A percentile compares a stretch with the other conserved stretches of the same genome.
These are phyloP conservation scores for Plemyria rubiginata DNA, from an alignment of 2,888 invertebrate species.

Conservation along the genomic window DNA sequence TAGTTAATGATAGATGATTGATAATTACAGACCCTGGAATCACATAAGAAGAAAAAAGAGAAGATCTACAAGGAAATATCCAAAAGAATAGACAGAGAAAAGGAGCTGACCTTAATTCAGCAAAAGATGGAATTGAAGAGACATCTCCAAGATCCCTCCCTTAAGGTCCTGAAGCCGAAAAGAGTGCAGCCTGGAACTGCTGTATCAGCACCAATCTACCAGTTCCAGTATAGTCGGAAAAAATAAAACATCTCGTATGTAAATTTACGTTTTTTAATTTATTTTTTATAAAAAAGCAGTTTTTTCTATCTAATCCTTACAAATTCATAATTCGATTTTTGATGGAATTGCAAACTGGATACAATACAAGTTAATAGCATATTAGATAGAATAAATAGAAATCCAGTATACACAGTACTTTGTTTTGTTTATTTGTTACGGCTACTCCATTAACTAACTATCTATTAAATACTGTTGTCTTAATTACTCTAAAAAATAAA, in stretches of 20 bases:
- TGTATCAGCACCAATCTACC: constrained; percentile 89
- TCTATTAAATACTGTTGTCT: constrained; percentile 18
- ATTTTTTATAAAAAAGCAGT: constrained; percentile 7
- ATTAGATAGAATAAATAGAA: constrained; percentile 7
- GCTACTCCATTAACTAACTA: background rate
- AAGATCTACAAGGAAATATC: constrained; percentile 89
- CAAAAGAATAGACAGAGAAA: constrained; percentile 91
- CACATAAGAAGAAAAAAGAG: constrained; percentile 85
- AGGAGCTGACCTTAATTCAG: constrained; percentile 89
- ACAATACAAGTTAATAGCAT: background rate
- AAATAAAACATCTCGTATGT: constrained; percentile 76
- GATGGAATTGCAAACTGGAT: background rate
- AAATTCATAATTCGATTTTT: background rate
- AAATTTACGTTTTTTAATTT: constrained; percentile 28
- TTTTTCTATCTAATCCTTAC: background rate
- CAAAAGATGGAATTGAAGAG: constrained; percentile 91
- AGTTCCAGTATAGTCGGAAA: constrained; percentile 93
- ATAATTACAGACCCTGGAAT: constrained; percentile 65
- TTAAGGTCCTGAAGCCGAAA: constrained; percentile 87
- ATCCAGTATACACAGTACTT: background rate
- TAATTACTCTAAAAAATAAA: constrained; percentile 35
- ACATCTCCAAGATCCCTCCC: constrained; percentile 84
- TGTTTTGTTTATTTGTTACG: background rate
- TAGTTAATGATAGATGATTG: too few relatives aligned
- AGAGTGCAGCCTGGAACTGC: constrained; percentile 87